phyloP scores from a whole-genome alignment of 2,797 vertebrate species.

The Darevskia nairensis region DNA sequence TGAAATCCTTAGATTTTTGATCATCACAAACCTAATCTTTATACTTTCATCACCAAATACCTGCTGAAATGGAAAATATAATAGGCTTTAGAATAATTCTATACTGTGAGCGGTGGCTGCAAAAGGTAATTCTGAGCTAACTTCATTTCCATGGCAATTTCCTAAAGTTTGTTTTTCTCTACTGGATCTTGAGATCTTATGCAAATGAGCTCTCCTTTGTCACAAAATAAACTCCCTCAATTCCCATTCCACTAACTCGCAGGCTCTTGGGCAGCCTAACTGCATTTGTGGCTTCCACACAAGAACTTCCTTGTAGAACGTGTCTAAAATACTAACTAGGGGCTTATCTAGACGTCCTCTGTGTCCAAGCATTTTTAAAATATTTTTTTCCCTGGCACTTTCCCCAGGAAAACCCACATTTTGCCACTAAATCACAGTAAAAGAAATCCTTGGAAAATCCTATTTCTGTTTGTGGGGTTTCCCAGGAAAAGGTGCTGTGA shows the following conservation, averaged over 20 bases:
- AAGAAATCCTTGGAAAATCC: too few species aligned
- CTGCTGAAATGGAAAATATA: constrained; percentile 46
- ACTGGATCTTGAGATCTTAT: constrained; percentile 2
- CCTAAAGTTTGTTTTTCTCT: constrained; percentile 25
- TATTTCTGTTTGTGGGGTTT: too few species aligned
- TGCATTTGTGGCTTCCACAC: background rate
- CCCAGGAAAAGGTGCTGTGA: too few species aligned
- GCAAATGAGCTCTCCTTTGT: background rate
- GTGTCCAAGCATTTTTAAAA: too few species aligned
- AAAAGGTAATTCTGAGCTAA: constrained; percentile 15
- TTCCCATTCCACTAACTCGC: background rate
- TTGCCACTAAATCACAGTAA: too few species aligned
- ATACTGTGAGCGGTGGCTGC: constrained; percentile 1
- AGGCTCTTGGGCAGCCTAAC: background rate
- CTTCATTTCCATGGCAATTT: constrained; percentile 43
- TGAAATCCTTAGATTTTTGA: constrained; percentile 14
- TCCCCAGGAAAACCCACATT: too few species aligned
- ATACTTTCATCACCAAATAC: constrained; percentile 15
- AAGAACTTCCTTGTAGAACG: background rate
- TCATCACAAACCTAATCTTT: constrained; percentile 30
- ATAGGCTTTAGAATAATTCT: constrained; percentile 35
- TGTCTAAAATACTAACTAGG: background rate
- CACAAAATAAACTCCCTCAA: background rate
- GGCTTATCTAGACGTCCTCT: background rate
- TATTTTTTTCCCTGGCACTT: too few species aligned